Evolutionary conservation across 2,797 vertebrate genomes (phyloP), one percentile per base, ranked within the genome.

Genomic region (Myotis daubentonii): DNA sequence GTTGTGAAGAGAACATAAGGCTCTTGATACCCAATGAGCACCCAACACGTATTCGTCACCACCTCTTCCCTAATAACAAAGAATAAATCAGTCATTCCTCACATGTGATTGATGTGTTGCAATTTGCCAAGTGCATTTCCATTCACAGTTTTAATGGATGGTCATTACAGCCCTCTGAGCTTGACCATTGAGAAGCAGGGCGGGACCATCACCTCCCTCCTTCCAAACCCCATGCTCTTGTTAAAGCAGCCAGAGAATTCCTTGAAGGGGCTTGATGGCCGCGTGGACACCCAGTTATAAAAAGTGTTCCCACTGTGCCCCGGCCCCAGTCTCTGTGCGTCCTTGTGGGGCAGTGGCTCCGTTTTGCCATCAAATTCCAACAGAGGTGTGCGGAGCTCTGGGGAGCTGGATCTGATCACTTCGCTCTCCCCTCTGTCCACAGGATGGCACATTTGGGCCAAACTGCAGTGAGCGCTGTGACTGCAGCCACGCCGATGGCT

Each of bases 381-480:
- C 2, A 25, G 51, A 47, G 81, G 51, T 3, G 4, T 36, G 25
- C 6, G 22, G 22, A 8, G 6, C 28, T 75, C 81, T 33, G 36
- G 30, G 23, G 9, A 8, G 28, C 55, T 36, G 2, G 38, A 28
- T 51, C 72, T 74, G 55, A 36, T 23, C 3, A 0, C 6, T 25
- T 47, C 55, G 28, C 30, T 36, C 78, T 55, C 72, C 95, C 88
- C 96, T 71, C 23, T 57, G 82, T 65, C 91, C 51, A 47, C 83
- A 99, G 99, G 99, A 99, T 44, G 99, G 99, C 95, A 99, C 98
- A 0, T 99, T 99, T 12, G 99, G 99, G 80, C 97, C 99, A 96
- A 99, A 99, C 93, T 99, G 99, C 97, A 99, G 98, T 0, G 99
- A 99, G 96, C 99, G 51, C 51, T 99, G 99, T 97, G 99, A 99